These are phyloP conservation scores for Zosterops pallidus DNA, from an alignment of 2,113 vertebrate species.

Conservation along the genomic window DNA sequence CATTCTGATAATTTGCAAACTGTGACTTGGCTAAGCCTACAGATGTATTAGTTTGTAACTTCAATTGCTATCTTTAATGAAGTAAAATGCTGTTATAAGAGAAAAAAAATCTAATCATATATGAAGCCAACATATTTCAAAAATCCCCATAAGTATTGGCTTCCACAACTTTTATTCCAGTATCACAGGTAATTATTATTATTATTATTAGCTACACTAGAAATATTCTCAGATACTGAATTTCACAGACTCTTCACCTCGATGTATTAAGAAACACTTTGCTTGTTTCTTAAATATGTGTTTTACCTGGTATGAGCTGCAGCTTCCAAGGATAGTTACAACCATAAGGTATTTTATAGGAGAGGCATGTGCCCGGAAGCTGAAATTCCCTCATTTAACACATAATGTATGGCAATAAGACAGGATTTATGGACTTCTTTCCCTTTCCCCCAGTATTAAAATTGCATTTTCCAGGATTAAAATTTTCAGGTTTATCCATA, in stretches of 20 bases:
- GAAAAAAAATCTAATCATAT: background rate
- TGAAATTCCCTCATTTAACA: background rate
- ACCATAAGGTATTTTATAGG: background rate
- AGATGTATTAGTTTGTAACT: background rate
- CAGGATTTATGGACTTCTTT: background rate
- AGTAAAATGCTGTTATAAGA: background rate
- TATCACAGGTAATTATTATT: background rate
- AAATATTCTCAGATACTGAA: background rate
- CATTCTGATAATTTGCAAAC: background rate
- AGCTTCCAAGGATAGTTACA: background rate
- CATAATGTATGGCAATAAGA: background rate
- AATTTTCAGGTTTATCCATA: background rate
- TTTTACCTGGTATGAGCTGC: background rate
- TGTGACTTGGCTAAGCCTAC: background rate
- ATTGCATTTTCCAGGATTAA: background rate
- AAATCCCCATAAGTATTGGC: background rate
- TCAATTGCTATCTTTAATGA: background rate
- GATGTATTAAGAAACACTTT: background rate
- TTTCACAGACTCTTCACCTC: background rate
- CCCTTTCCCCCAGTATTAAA: background rate
- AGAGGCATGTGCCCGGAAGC: background rate
- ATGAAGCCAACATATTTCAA: background rate
- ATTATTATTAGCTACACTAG: background rate
- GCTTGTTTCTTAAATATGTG: background rate
- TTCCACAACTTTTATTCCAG: background rate